Conservation (phyloP, 1,140 invertebrate species). For the Drosophila pseudoobscura region DNA sequence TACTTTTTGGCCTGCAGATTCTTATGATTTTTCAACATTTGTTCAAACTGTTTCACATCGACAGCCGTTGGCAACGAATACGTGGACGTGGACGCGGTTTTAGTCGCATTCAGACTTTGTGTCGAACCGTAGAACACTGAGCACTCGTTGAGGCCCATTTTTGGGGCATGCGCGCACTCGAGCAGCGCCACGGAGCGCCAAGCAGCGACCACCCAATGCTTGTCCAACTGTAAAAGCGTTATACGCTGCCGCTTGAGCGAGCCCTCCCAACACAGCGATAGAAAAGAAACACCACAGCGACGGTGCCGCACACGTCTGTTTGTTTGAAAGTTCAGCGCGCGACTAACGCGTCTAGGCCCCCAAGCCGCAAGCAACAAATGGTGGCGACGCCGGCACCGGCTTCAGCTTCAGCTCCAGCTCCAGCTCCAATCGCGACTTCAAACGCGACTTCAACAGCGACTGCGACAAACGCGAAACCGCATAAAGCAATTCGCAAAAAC, state of each 20-base stretch:
- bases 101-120: constrained; percentile 71
- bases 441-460: constrained; percentile 2
- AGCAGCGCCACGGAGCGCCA: background rate
- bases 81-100: constrained; percentile 60
- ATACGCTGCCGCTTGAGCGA: constrained; percentile 16
- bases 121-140: constrained; percentile 80
- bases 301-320: constrained; percentile 60
- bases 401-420: background rate
- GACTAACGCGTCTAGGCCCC: constrained; percentile 45
- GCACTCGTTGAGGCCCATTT: constrained; percentile 81
- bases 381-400: constrained; percentile 26
- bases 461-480: constrained; percentile 11
- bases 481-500: background rate
- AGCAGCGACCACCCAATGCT: constrained; percentile 14
- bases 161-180: constrained; percentile 52
- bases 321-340: constrained; percentile 67
- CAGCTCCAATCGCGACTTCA: constrained; percentile 29
- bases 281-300: background rate
- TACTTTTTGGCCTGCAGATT: constrained; percentile 74
- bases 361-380: constrained; percentile 22
- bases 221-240: constrained; percentile 58
- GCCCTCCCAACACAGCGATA: background rate
- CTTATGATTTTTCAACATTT: constrained; percentile 83
- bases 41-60: constrained; percentile 69
- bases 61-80: constrained; percentile 68